Base-by-base conservation (phyloP, 2,113 vertebrate species). In the Ptilonorhynchus violaceus region DNA sequence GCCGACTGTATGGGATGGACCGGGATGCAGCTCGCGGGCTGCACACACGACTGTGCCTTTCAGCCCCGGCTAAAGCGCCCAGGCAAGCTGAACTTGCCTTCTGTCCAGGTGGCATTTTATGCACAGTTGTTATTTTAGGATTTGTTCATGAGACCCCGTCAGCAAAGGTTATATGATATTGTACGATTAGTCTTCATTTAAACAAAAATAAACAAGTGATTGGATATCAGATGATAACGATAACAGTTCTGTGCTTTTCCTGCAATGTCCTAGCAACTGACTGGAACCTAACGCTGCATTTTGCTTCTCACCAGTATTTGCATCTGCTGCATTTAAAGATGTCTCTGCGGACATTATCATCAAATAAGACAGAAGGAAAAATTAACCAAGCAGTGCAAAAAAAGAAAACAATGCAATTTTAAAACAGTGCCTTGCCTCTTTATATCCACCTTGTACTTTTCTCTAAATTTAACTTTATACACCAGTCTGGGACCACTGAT, bases 381-480 rank as follows among this genome's bases (percentile, higher is more conserved):
- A 88, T 85, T 90, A 96, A 95, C 76, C 75, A 92, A 93, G 92
- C 96, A 97, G 96, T 97, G 92, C 93, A 96, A 91, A 88, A 39
- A 90, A 96, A 87, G 81, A 76, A 97, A 95, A 92, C 42, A 93
- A 97, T 41, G 46, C 74, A 15, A 76, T 92, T 91, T 95, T 95
- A 68, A 95, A 98, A 96, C 94, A 97, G 95, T 88, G 94, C 97
- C 94, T 95, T 69, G 87, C 78, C 63, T 96, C 87, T 96, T 95
- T 95, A 96, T 85, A 95, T 94, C 94, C 95, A 95, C 86, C 89
- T 88, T 92, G 84, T 93, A 95, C 28, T 88, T 92, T 96, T 93
- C 92, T 97, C 96, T 73, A 87, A 94, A 66, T 88, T 87, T 82
- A 81, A 95, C 72, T 95, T 94, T 97, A 94, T 92, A 97, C 91